Evolutionary conservation across 1,140 invertebrate species (phyloP), one percentile per base, ranked within the genome.

Genomic region (Macrocentrus cingulum): DNA sequence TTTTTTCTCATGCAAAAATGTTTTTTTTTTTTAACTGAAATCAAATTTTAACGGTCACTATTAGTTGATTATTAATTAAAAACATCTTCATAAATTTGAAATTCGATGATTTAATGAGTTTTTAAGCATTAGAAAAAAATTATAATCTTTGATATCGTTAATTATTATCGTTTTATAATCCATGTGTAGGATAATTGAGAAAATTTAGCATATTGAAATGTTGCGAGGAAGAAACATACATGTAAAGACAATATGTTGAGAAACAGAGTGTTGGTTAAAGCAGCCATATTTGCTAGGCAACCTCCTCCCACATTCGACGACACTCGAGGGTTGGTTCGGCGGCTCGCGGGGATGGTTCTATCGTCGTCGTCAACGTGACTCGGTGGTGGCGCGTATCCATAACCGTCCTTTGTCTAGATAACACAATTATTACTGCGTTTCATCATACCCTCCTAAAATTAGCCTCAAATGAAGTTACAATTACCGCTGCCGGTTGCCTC

Each of bases 401-500:
- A 80, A 80, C 77, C 73, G 60, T 74, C 76, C 74, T 80, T 79
- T 79, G 77, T 79, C 75, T 77, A 63, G 70, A 66, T 80, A 80
- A 80, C 66, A 65, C 71, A 74, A 79, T 80, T 79, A 80, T 79
- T 77, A 76, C 72, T 66, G 70, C 70, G 75, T 78, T 80, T 79
- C 75, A 80, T 80, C 77, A 79, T 80, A 78, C 70, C 68, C 73
- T 71, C 71, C 60, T 66, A 66, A 75, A 80, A 80, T 80, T 80
- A 79, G 78, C 75, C 71, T 74, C 74, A 79, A 80, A 80, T 77
- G 76, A 79, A 80, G 76, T 80, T 79, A 79, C 76, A 80, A 80
- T 80, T 79, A 80, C 75, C 69, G 67, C 59, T 60, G 65, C 69
- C 60, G 61, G 57, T 58, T 58, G 68, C 57, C 41, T 57, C 53